Conservation (phyloP, 2,888 invertebrate genomes). For the Polyommatus icarus region DNA sequence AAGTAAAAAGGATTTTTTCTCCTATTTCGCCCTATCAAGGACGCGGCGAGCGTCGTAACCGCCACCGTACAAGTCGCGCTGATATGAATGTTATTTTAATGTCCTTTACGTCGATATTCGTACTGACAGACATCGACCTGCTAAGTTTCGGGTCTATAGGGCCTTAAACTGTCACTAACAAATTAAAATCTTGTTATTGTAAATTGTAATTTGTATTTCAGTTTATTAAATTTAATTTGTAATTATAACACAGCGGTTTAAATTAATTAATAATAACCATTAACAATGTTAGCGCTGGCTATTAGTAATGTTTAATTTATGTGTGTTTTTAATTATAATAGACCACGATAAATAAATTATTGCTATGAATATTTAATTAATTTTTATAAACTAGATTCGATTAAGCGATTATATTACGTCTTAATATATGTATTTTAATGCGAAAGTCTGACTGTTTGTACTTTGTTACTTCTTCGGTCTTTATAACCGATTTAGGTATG, state of each 20-base stretch:
- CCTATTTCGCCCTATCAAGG: no score
- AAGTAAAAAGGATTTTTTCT: no score
- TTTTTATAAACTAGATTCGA: not conserved
- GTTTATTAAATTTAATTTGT: not conserved
- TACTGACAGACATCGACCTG: no score
- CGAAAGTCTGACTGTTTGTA: no score
- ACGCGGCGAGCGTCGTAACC: no score
- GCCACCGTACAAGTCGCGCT: no score
- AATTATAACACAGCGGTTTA: slow-evolving; percentile 3
- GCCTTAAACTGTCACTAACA: not conserved
- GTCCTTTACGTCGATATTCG: no score
- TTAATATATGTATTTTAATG: no score
- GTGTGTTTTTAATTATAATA: slow-evolving; percentile 3
- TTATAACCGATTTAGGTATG: no score
- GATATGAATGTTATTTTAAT: no score
- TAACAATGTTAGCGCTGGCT: not conserved
- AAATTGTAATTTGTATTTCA: not conserved
- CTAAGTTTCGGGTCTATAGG: no score
- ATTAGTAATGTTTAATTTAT: slow-evolving; percentile 2
- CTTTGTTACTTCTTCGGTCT: no score
- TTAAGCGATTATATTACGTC: not conserved
- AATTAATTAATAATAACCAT: not conserved
- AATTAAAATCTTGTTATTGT: not conserved
- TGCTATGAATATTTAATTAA: not conserved
- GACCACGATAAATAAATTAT: not conserved